Evolutionary conservation across 37 sponge, comb jelly and placozoan genomes (phyloP), one percentile per base, ranked within the genome.

Genomic region (Agelas oroides): DNA sequence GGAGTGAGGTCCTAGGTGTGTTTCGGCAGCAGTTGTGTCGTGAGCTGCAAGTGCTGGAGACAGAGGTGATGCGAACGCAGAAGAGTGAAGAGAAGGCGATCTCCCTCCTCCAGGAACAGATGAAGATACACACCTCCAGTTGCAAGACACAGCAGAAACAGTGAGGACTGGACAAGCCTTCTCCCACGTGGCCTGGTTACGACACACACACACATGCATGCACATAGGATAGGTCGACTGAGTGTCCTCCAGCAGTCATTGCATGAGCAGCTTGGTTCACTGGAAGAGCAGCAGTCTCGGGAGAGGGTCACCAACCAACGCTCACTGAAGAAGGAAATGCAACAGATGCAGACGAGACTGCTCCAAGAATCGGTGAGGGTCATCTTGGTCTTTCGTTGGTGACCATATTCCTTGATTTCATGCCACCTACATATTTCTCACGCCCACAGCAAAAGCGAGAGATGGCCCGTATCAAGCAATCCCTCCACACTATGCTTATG

Each of bases 401-500:
- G 14, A 53, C 28, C 5, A n/a, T n/a, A n/a, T n/a, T n/a, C n/a
- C n/a, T n/a, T n/a, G n/a, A n/a, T n/a, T n/a, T n/a, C n/a, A n/a
- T n/a, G n/a, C n/a, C n/a, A 46, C 46, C 46, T 46, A 8, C 8
- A 8, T 8, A 46, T 8, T 46, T 5, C 69, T 32, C 20, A n/a
- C 2, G 19, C 17, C 35, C 46, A 16, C 35, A 80, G 81, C 70
- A 80, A 70, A 80, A 56, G 54, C 28, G 68, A 33, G 81, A 80
- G 55, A 18, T 67, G 15, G 34, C 31, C 0, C 33, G 70, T 1
- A 54, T 80, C 69, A 80, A 69, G 70, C 40, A 53, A 32, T 70
- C 58, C n/a, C 81, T 80, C 1, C 70, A 80, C 25, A 58, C 81
- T 14, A 55, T 80, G 70, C 37, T 80, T n/a, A 53, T 80, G 70